These are phyloP conservation scores for Hippotragus niger DNA, from an alignment of 2,113 vertebrate genomes.

Conservation along the genomic window DNA sequence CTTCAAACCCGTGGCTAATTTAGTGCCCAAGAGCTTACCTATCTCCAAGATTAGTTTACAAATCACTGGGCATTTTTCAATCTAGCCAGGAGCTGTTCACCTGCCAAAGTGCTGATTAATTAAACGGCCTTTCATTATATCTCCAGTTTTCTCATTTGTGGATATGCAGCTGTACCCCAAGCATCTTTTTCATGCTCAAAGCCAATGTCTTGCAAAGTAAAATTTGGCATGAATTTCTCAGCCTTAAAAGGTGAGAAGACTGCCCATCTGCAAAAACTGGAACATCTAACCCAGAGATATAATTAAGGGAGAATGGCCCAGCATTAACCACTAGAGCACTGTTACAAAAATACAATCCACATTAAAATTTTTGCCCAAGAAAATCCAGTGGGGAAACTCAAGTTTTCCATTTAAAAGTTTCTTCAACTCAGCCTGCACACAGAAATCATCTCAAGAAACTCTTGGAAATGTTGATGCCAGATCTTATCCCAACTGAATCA, in stretches of 20 bases:
- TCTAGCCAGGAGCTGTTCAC: background rate
- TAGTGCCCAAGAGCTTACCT: background rate
- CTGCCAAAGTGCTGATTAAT: slow-evolving; percentile 10
- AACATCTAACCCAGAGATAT: background rate
- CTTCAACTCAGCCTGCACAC: background rate
- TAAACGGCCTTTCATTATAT: background rate
- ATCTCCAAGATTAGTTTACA: background rate
- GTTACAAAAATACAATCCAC: background rate
- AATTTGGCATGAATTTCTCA: background rate
- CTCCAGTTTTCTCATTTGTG: background rate
- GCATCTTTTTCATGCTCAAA: background rate
- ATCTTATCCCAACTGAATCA: background rate
- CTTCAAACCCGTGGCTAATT: background rate
- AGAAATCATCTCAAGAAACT: background rate
- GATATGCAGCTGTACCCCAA: background rate
- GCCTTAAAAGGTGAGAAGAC: background rate
- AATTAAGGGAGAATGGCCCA: background rate
- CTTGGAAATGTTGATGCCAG: background rate
- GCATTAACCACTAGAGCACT: background rate
- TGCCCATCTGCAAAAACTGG: background rate
- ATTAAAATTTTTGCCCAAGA: background rate
- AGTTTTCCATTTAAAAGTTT: background rate
- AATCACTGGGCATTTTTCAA: background rate
- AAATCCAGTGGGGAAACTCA: background rate
- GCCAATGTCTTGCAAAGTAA: background rate